phyloP scores from a whole-genome alignment of 2,888 invertebrate species.

The Acleris emargana region DNA sequence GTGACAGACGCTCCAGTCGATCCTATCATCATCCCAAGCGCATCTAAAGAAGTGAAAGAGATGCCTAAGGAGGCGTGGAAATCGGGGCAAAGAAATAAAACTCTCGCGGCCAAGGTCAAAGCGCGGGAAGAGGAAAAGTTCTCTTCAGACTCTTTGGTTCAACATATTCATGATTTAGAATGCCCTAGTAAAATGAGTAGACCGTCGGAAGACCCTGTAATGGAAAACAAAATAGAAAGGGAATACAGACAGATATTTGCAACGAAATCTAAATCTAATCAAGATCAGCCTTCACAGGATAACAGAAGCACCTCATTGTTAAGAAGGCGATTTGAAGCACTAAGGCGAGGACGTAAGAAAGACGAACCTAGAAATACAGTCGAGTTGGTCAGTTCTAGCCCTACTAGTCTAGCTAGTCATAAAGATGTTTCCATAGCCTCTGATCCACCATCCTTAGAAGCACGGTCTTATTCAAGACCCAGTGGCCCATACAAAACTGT shows the following conservation, averaged over 20 bases:
- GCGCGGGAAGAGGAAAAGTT: slow-evolving; percentile 39
- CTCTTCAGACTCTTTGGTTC: slow-evolving; percentile 67
- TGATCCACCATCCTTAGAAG: slow-evolving; percentile 68
- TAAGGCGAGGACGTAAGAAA: slow-evolving; percentile 58
- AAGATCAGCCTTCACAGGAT: slow-evolving; percentile 44
- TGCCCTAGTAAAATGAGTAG: slow-evolving; percentile 53
- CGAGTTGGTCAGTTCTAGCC: slow-evolving; percentile 46
- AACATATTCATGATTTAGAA: slow-evolving; percentile 68
- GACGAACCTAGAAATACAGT: slow-evolving; percentile 51
- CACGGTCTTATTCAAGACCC: slow-evolving; percentile 57
- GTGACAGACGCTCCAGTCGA: neutral
- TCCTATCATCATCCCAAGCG: neutral
- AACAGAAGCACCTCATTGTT: slow-evolving; percentile 59
- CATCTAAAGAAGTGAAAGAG: neutral
- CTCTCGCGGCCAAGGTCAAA: slow-evolving; percentile 4
- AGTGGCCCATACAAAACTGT: slow-evolving; percentile 30
- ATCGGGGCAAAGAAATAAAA: slow-evolving; percentile 23
- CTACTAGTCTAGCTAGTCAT: slow-evolving; percentile 46
- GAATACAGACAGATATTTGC: slow-evolving; percentile 65
- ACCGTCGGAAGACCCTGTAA: slow-evolving; percentile 50
- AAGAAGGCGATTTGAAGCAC: slow-evolving; percentile 62
- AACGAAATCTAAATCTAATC: slow-evolving; percentile 46
- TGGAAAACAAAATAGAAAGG: slow-evolving; percentile 68
- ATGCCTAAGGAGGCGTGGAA: neutral
- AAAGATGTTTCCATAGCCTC: slow-evolving; percentile 67